These are phyloP conservation scores for Holothuria glaberrima DNA, from an alignment of 35 echinoderm and acorn worm genomes.

Conservation along the genomic window DNA sequence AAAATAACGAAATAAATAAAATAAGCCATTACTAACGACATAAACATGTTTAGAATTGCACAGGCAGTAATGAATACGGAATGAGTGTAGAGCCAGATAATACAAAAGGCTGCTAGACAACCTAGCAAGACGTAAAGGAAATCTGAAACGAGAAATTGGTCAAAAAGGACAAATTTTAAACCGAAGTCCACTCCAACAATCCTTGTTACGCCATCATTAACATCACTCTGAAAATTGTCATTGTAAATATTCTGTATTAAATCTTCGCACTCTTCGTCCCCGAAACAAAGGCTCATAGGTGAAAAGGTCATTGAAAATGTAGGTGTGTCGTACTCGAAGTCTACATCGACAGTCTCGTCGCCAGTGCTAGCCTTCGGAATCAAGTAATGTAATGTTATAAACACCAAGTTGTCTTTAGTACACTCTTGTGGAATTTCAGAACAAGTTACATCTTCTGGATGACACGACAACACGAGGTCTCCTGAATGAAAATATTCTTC, in stretches of 20 bases:
- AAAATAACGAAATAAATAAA: conserved; percentile 79
- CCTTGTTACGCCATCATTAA: conserved; percentile 46
- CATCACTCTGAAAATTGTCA: conserved; percentile 47
- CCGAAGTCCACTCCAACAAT: conserved; percentile 55
- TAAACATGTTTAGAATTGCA: conserved; percentile 76
- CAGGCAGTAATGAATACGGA: conserved; percentile 72
- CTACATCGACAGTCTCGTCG: background rate
- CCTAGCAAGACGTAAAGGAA: conserved; percentile 56
- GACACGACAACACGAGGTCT: background rate
- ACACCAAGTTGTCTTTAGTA: conserved; percentile 35
- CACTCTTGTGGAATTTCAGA: conserved; percentile 46
- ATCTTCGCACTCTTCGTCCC: background rate
- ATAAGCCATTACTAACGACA: conserved; percentile 78
- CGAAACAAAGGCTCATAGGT: conserved; percentile 35
- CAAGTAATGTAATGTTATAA: conserved; percentile 53
- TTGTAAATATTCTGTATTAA: conserved; percentile 39
- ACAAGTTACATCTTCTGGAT: background rate
- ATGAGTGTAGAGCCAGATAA: conserved; percentile 76
- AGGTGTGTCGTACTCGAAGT: too few species aligned
- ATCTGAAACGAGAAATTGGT: conserved; percentile 63
- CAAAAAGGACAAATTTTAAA: conserved; percentile 77
- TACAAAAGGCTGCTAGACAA: conserved; percentile 45
- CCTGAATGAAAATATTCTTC: conserved; percentile 43
- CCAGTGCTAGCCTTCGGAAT: background rate
- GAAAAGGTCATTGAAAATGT: conserved; percentile 13